These are phyloP conservation scores for Matsumurasca onukii DNA, from an alignment of 1,140 invertebrate genomes.

Conservation along the genomic window DNA sequence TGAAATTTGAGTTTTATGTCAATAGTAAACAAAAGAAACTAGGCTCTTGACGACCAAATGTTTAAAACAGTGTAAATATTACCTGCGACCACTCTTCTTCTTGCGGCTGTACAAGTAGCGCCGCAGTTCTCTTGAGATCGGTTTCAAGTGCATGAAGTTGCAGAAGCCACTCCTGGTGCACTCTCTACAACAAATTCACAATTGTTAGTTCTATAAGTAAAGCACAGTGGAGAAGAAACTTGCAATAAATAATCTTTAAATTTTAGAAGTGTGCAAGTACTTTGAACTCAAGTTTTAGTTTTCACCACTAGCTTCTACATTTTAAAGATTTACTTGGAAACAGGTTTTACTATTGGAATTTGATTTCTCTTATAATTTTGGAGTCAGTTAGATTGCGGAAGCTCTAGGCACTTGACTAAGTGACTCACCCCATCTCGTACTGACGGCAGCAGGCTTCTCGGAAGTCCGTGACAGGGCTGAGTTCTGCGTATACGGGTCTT, in stretches of 20 bases:
- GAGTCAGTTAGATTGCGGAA: too few species aligned
- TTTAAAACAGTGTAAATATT: too few species aligned
- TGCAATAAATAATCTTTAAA: not conserved
- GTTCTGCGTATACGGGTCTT: constrained; percentile 95
- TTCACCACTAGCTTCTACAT: too few species aligned
- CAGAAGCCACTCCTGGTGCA: constrained; percentile 98
- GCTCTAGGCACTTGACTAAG: not conserved
- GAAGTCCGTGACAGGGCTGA: constrained; percentile 98
- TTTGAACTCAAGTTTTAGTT: not conserved
- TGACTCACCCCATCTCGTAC: constrained; percentile 91
- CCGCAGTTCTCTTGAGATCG: constrained; percentile 90
- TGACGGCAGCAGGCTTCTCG: constrained; percentile 98
- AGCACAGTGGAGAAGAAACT: not conserved
- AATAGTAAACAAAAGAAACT: too few species aligned
- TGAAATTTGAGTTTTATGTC: too few species aligned
- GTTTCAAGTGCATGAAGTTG: constrained; percentile 99
- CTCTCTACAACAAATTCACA: constrained; percentile 65
- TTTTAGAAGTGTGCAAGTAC: not conserved
- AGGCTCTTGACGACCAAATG: too few species aligned
- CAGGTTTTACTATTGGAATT: too few species aligned
- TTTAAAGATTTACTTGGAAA: too few species aligned
- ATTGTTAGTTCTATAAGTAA: too few species aligned
- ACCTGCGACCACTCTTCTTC: constrained; percentile 40
- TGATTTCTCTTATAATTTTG: too few species aligned
- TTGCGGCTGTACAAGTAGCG: constrained; percentile 71